Base-by-base conservation (phyloP, 2,888 invertebrate species). In the Phymatocera aterrima region DNA sequence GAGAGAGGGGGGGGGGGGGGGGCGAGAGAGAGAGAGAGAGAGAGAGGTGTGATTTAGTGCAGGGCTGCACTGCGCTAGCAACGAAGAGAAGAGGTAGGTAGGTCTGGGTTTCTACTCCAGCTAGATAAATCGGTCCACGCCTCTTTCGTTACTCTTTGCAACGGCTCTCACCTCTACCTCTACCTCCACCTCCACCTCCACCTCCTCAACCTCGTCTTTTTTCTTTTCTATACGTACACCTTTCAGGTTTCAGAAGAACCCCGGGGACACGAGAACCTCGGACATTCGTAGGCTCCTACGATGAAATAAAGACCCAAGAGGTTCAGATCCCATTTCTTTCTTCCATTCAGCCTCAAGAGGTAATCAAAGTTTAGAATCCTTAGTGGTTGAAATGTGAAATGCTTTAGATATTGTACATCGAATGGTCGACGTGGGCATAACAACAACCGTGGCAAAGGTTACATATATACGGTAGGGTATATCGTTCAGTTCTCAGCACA, bases 31-130 rank as follows among this genome's bases (percentile, higher is more conserved):
- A 81, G 82, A 77, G 79, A 85, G 84, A 84, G 87, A 86, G 85
- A 85, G 85, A 84, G 83, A 80, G 81, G 82, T 82, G 87, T 88
- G 88, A 89, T 88, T 89, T 88, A 88, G 87, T 88, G 84, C 85
- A 84, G 82, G 84, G 83, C 82, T 84, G 85, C 82, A 79, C 82
- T 79, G 80, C 79, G 84, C 85, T 64, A 64, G 34, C 61, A 64
- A 31, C 82, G 77, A 81, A 80, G 80, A 81, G 80, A 64, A 79
- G 70, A 74, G 78, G 70, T n/a, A n/a, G n/a, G n/a, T n/a, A n/a
- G 77, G 75, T 81, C 81, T 82, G 80, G 68, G 54, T 70, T 18
- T 75, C 75, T 43, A 40, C 77, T 65, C 68, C 81, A 82, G 81
- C 83, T 79, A 85, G 85, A 86, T 86, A 85, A 85, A 86, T 86